Percentiles rank a stretch among this genome's conserved stretches.
Evolutionary conservation across 2,113 vertebrate genomes (phyloP).

Genomic region (Cisticola juncidis): DNA sequence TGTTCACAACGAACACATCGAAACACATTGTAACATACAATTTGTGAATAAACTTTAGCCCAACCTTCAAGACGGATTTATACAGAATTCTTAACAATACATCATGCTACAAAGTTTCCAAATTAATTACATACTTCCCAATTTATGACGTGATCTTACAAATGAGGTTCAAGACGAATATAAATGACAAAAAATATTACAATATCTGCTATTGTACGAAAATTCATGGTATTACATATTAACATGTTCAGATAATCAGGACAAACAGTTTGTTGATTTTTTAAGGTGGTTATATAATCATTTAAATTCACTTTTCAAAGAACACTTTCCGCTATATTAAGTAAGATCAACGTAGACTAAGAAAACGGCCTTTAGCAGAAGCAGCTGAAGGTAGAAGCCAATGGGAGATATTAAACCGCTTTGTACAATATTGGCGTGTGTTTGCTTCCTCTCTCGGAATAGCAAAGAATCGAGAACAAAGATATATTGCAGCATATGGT

Average conservation of each 20-base stretch:
- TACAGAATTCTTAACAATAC: constrained; percentile 72
- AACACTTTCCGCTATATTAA: constrained; percentile 25
- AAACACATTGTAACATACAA: constrained; percentile 70
- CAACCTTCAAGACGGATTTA: constrained; percentile 60
- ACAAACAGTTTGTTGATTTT: neutral
- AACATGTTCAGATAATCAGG: constrained; percentile 48
- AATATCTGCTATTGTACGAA: constrained; percentile 66
- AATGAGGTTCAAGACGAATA: constrained; percentile 69
- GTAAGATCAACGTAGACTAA: constrained; percentile 22
- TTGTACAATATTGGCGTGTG: constrained; percentile 34
- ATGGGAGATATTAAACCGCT: constrained; percentile 37
- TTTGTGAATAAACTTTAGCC: constrained; percentile 62
- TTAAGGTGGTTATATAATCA: constrained; percentile 17
- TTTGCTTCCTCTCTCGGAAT: constrained; percentile 47
- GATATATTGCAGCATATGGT: constrained; percentile 74
- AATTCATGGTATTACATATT: constrained; percentile 56
- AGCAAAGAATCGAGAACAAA: constrained; percentile 59
- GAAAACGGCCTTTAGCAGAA: constrained; percentile 44
- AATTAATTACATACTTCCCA: constrained; percentile 65
- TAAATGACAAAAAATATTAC: constrained; percentile 48
- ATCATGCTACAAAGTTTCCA: constrained; percentile 77
- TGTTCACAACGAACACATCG: constrained; percentile 65
- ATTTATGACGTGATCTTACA: constrained; percentile 71
- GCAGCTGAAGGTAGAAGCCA: constrained; percentile 48
- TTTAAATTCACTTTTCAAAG: constrained; percentile 34